Percentiles rank a stretch among this genome's conserved stretches.
These are phyloP conservation scores for Poecilia picta DNA, from an alignment of 2,797 vertebrate genomes.

Conservation along the genomic window DNA sequence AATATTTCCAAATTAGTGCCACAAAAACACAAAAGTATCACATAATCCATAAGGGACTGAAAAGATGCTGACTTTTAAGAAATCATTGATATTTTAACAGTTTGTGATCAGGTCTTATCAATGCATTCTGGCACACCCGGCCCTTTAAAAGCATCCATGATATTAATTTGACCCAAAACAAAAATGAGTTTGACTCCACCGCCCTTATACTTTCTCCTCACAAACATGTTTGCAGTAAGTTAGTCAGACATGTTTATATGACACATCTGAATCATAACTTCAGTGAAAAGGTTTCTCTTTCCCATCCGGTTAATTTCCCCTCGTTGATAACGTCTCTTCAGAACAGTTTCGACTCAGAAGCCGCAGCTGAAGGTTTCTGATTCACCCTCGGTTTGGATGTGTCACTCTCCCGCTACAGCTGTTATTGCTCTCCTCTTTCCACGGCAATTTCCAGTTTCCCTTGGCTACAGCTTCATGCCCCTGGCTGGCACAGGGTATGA, in stretches of 20 bases:
- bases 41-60: too few species aligned
- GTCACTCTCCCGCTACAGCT: conserved; percentile 20
- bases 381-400: conserved; percentile 8
- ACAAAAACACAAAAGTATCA: too few species aligned
- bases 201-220: not conserved
- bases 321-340: conserved; percentile 1
- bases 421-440: conserved; percentile 23
- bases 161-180: too few species aligned
- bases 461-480: conserved; percentile 28
- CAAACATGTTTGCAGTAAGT: not conserved
- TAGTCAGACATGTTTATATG: not conserved
- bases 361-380: conserved; percentile 19
- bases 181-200: too few species aligned
- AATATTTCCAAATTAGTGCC: too few species aligned
- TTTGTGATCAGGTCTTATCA: not conserved
- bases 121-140: too few species aligned
- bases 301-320: not conserved
- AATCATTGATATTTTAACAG: too few species aligned
- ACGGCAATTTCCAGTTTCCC: conserved; percentile 38
- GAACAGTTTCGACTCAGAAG: conserved; percentile 4
- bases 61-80: too few species aligned
- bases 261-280: not conserved
- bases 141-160: too few species aligned
- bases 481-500: conserved; percentile 16
- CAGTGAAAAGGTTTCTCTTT: not conserved